These are phyloP conservation scores for Willowsia nigromaculata DNA, from an alignment of 2,888 invertebrate genomes.

Conservation along the genomic window DNA sequence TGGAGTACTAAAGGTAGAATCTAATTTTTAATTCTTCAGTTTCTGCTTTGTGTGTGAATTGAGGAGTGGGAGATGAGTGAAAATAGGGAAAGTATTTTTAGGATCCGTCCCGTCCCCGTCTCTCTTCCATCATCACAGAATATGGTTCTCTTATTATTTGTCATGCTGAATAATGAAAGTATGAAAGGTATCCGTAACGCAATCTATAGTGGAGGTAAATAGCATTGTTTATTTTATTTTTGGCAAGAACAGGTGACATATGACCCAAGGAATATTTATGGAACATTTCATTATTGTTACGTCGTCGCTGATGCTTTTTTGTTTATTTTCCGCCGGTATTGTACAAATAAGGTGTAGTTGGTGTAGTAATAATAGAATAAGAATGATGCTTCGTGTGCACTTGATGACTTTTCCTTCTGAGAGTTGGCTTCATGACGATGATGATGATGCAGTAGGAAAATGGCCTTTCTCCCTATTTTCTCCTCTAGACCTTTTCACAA, in stretches of 20 bases:
- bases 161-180: no score
- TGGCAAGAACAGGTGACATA: slow-evolving; percentile 44
- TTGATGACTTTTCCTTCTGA: slow-evolving; percentile 29
- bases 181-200: not conserved
- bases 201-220: not conserved
- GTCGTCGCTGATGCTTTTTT: not conserved
- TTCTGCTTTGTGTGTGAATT: no score
- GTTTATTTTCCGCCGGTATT: not conserved
- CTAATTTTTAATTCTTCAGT: no score
- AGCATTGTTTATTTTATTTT: not conserved
- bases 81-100: no score
- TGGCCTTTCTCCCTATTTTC: not conserved
- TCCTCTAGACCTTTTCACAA: not conserved
- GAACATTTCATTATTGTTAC: not conserved
- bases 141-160: no score
- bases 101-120: no score
- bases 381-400: not conserved
- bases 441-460: slow-evolving; percentile 33
- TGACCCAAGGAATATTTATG: slow-evolving; percentile 62
- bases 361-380: not conserved
- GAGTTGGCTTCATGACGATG: not conserved
- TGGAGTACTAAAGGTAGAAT: no score
- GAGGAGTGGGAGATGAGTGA: no score
- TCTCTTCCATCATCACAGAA: no score
- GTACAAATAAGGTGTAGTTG: not conserved